Conservation (phyloP, 2,888 invertebrate genomes). For the Drosophila yooni region DNA sequence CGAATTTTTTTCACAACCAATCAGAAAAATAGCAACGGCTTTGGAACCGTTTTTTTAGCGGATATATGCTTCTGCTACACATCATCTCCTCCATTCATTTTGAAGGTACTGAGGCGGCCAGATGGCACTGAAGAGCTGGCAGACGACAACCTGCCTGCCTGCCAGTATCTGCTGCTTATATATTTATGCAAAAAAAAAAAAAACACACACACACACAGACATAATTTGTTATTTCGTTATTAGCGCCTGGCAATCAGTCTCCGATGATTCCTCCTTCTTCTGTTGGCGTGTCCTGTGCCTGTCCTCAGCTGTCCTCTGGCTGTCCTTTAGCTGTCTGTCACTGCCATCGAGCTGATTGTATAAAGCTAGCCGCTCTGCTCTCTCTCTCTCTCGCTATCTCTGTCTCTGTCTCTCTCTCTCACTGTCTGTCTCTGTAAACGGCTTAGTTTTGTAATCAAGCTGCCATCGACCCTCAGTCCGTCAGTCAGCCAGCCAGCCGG, state of each 20-base stretch:
- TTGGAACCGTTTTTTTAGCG: constrained; percentile 12
- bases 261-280: constrained; percentile 33
- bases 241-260: constrained; percentile 54
- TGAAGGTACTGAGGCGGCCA: constrained; percentile 1
- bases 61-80: constrained; percentile 17
- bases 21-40: constrained; percentile 47
- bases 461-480: constrained; percentile 18
- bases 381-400: neutral
- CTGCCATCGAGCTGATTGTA: constrained; percentile 63
- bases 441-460: constrained; percentile 71
- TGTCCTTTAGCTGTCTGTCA: constrained; percentile 3
- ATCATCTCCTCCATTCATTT: constrained; percentile 42
- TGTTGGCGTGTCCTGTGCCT: constrained; percentile 1
- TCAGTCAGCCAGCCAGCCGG: neutral
- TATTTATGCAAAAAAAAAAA: constrained; percentile 41
- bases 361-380: constrained; percentile 62
- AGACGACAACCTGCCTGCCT: neutral
- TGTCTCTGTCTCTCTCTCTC: neutral
- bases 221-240: constrained; percentile 56
- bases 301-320: constrained; percentile 1
- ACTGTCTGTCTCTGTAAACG: constrained; percentile 49
- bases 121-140: neutral
- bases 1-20: constrained; percentile 62
- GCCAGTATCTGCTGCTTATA: constrained; percentile 36
- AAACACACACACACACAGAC: constrained; percentile 11